Conservation (phyloP, 2,888 invertebrate species). For the Amiota communis region DNA sequence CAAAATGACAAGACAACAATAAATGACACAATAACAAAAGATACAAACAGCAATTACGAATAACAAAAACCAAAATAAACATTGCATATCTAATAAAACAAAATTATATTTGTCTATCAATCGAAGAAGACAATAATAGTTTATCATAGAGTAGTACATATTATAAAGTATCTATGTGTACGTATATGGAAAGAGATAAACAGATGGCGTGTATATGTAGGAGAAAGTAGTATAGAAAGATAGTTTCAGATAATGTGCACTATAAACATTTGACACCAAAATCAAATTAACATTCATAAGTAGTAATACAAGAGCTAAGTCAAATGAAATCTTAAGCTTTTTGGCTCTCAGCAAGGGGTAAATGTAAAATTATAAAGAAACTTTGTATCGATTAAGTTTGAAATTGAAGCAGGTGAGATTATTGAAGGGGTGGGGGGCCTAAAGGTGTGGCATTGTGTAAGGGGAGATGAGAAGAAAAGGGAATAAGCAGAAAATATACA, state of each 20-base stretch:
- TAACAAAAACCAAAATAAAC: slow-evolving; percentile 6
- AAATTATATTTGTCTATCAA: slow-evolving; percentile 17
- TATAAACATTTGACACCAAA: slow-evolving; percentile 30
- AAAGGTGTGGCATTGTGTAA: not conserved
- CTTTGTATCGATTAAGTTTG: not conserved
- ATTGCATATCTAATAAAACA: slow-evolving; percentile 28
- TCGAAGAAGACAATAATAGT: not conserved
- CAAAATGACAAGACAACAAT: not conserved
- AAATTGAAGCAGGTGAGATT: not conserved
- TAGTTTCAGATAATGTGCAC: slow-evolving; percentile 21
- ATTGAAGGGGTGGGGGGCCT: not conserved
- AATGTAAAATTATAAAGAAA: not conserved
- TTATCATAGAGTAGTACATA: too few relatives aligned
- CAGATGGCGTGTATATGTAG: too few relatives aligned
- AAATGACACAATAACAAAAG: not conserved
- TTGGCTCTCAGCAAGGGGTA: not conserved
- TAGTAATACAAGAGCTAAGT: not conserved
- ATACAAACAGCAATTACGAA: slow-evolving; percentile 14
- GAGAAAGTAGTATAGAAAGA: not conserved
- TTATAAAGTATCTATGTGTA: too few relatives aligned
- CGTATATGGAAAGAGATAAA: too few relatives aligned
- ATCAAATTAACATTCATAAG: slow-evolving; percentile 28
- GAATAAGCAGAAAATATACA: not conserved
- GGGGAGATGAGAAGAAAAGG: not conserved
- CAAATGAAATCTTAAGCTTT: too few relatives aligned